A percentile compares a stretch with the other conserved stretches of the same genome.
Conservation (phyloP, 2,797 vertebrate species). For the Taeniopygia guttata region DNA sequence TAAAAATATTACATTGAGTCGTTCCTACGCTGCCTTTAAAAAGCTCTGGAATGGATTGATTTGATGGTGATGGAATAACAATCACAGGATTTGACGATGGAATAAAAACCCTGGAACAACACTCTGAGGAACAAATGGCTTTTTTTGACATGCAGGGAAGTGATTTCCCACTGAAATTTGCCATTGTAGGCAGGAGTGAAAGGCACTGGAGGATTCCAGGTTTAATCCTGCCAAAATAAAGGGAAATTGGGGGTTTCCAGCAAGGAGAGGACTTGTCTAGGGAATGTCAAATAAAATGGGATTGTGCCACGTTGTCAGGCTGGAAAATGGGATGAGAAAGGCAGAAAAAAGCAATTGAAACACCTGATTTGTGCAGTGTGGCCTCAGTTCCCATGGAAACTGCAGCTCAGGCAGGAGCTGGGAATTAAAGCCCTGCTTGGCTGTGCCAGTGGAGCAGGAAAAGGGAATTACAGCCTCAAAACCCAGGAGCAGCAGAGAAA, state of each 20-base stretch:
- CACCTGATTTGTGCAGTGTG: not conserved
- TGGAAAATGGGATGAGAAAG: not conserved
- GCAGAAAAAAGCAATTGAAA: conserved; percentile 27
- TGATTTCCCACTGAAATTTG: not conserved
- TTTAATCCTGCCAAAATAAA: conserved; percentile 6
- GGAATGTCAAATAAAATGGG: conserved; percentile 1
- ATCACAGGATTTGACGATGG: not conserved
- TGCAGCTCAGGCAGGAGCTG: not conserved
- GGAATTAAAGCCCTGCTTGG: not conserved
- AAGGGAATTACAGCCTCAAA: not conserved
- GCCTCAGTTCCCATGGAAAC: conserved; percentile 68
- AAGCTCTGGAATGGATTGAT: not conserved
- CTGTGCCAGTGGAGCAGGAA: not conserved
- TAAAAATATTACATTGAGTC: not conserved
- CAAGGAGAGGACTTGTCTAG: not conserved
- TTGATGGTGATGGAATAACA: not conserved
- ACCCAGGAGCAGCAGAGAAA: not conserved
- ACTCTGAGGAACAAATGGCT: not conserved
- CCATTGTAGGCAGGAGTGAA: not conserved
- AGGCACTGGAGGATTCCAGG: not conserved
- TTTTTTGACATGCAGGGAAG: not conserved
- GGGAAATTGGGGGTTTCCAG: not conserved
- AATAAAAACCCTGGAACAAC: not conserved
- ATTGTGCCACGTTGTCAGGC: not conserved
- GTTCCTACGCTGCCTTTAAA: not conserved